These are phyloP conservation scores for Sericinus montela DNA, from an alignment of 2,888 invertebrate genomes.

Conservation along the genomic window DNA sequence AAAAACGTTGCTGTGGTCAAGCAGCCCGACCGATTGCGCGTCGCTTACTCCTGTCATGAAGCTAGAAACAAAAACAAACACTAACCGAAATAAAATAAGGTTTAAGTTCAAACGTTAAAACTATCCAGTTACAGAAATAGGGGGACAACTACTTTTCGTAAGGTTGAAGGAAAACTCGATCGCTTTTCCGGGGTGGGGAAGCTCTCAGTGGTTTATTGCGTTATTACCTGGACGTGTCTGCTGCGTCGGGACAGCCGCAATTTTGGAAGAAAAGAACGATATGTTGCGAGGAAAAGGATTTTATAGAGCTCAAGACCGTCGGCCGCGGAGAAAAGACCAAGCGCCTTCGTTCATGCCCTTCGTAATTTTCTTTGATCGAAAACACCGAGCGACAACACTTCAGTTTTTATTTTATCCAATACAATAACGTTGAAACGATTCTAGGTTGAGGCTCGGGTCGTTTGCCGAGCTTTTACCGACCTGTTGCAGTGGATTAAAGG, in stretches of 20 bases:
- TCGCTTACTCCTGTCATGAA: conserved; percentile 40
- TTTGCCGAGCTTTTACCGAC: conserved; percentile 14
- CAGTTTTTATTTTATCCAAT: conserved; percentile 67
- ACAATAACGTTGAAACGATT: conserved; percentile 55
- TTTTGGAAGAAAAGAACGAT: conserved; percentile 73
- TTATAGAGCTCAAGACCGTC: conserved; percentile 58
- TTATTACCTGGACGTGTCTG: conserved; percentile 79
- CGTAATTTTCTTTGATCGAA: conserved; percentile 75
- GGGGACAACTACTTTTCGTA: conserved; percentile 68
- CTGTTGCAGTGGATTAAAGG: conserved; percentile 10
- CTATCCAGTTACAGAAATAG: conserved; percentile 45
- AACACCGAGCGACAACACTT: conserved; percentile 57
- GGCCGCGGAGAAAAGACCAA: conserved; percentile 56
- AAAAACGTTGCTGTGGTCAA: conserved; percentile 66
- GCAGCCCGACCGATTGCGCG: conserved; percentile 63
- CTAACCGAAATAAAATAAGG: conserved; percentile 50
- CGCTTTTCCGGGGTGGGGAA: conserved; percentile 76
- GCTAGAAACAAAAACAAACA: conserved; percentile 45
- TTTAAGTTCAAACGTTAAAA: conserved; percentile 44
- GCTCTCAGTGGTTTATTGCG: conserved; percentile 79
- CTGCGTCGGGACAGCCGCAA: conserved; percentile 73
- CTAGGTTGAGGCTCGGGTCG: conserved; percentile 27
- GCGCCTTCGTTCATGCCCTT: conserved; percentile 45
- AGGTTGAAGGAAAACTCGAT: conserved; percentile 76
- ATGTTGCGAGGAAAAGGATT: conserved; percentile 73